phyloP scores from a whole-genome alignment of 2,113 vertebrate species.

The Prietella phreatophila region DNA sequence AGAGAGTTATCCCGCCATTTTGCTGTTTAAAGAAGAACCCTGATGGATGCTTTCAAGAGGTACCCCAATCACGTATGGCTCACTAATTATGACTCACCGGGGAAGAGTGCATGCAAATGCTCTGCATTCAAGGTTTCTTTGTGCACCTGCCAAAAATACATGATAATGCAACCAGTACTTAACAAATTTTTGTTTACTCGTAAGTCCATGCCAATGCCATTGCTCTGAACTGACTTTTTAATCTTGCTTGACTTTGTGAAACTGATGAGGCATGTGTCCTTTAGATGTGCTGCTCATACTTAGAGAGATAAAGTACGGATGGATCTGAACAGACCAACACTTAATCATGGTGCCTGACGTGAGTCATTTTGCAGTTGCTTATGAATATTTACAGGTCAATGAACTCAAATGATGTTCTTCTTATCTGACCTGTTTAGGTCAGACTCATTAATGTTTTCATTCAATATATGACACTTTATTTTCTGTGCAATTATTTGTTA shows the following conservation, averaged over 20 bases:
- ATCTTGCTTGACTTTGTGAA: background rate
- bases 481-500: background rate
- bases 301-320: background rate
- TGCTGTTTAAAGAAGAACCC: background rate
- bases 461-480: background rate
- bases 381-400: conserved; percentile 19
- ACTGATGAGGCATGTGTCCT: background rate
- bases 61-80: conserved; percentile 16
- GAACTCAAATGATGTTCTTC: background rate
- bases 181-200: background rate
- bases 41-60: conserved; percentile 15
- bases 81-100: background rate
- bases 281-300: background rate
- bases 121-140: background rate
- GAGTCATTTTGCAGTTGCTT: background rate
- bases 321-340: background rate
- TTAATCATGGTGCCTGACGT: background rate
- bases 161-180: background rate
- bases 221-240: background rate
- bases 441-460: background rate
- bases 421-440: background rate
- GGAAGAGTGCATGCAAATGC: background rate
- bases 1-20: background rate
- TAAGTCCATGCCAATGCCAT: background rate
- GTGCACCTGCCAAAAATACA: background rate